A percentile compares a stretch with the other conserved stretches of the same genome.
Evolutionary conservation across 2,888 invertebrate species (phyloP).

Genomic region (Lordiphosa fenestrarum): DNA sequence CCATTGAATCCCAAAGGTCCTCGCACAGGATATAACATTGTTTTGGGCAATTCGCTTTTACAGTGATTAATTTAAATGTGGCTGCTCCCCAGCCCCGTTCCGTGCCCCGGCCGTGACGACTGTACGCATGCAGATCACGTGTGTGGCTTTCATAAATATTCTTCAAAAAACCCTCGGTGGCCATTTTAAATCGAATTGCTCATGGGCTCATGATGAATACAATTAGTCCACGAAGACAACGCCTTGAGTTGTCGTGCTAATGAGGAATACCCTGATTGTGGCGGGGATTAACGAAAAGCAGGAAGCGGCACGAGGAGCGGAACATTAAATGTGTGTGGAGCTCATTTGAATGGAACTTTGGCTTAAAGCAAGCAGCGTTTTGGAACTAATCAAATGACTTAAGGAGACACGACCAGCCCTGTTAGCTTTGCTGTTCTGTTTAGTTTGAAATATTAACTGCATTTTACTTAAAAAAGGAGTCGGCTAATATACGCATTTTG

Average conservation of each 20-base stretch:
- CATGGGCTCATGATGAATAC: constrained; percentile 51
- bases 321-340: constrained; percentile 18
- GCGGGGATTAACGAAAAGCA: constrained; percentile 5
- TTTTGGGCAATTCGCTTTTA: constrained; percentile 75
- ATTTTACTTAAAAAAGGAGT: too few species aligned
- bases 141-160: constrained; percentile 66
- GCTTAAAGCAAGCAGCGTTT: not conserved
- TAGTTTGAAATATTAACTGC: too few species aligned
- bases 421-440: too few species aligned
- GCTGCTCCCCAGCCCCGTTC: constrained; percentile 10
- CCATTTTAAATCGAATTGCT: constrained; percentile 68
- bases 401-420: too few species aligned
- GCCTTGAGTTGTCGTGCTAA: constrained; percentile 65
- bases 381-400: too few species aligned
- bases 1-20: constrained; percentile 50
- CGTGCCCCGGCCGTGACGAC: constrained; percentile 24
- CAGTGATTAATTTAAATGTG: constrained; percentile 73
- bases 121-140: constrained; percentile 44
- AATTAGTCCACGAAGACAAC: constrained; percentile 66
- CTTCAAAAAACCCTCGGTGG: constrained; percentile 39
- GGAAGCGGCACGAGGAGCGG: constrained; percentile 8
- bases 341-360: constrained; percentile 14
- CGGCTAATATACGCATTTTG: too few species aligned
- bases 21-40: constrained; percentile 67
- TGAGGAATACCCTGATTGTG: constrained; percentile 33